Percentiles rank a stretch among this genome's conserved stretches.
These are phyloP conservation scores for Lethenteron camtschaticum DNA, from an alignment of 2,113 vertebrate genomes.

Conservation along the genomic window DNA sequence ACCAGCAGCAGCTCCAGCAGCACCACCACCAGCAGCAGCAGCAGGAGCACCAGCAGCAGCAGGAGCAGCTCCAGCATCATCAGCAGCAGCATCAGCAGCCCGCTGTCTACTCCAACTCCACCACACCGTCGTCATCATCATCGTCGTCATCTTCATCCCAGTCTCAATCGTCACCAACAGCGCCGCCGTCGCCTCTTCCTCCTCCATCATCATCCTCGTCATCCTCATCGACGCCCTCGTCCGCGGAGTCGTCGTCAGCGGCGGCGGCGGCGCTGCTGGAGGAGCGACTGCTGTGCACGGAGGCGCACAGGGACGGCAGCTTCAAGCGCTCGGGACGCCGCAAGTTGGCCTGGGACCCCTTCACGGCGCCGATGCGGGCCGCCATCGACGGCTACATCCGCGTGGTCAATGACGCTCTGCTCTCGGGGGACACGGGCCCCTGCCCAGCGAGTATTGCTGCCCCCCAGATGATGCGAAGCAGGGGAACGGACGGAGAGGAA, in stretches of 20 bases:
- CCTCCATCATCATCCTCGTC: no score
- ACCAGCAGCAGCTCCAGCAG: no score
- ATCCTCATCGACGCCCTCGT: no score
- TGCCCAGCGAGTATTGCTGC: slow-evolving; percentile 46
- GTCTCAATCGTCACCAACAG: neutral
- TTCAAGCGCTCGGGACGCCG: slow-evolving; percentile 77
- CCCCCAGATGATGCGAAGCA: slow-evolving; percentile 55
- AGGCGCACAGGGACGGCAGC: slow-evolving; percentile 85
- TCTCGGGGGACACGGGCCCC: slow-evolving; percentile 41
- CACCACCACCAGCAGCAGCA: no score
- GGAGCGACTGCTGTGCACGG: slow-evolving; percentile 75
- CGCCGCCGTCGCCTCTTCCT: neutral
- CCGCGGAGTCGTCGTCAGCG: no score
- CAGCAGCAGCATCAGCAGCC: no score
- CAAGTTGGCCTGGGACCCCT: slow-evolving; percentile 66
- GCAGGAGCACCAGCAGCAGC: no score
- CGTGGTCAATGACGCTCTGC: slow-evolving; percentile 46
- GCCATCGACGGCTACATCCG: slow-evolving; percentile 47
- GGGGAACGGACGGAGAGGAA: neutral
- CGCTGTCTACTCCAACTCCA: no score
- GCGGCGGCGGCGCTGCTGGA: slow-evolving; percentile 15
- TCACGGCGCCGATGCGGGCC: slow-evolving; percentile 51
- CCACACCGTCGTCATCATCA: no score
- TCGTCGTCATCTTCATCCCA: no score
- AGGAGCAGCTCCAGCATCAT: no score